Evolutionary conservation across 1,140 invertebrate genomes (phyloP).

Genomic region (Drosophila mojavensis): DNA sequence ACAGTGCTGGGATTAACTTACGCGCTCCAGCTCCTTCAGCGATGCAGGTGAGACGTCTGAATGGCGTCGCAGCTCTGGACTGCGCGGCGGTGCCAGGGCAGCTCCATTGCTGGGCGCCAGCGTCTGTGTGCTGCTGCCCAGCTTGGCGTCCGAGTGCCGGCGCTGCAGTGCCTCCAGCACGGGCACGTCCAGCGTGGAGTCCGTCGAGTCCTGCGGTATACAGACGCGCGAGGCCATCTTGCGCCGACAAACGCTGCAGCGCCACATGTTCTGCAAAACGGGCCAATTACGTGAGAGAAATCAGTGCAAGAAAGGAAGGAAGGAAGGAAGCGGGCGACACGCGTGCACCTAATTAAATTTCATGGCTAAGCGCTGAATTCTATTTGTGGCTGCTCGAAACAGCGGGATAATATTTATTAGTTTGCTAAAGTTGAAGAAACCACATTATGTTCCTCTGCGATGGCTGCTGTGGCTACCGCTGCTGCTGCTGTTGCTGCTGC

Average conservation of each 20-base stretch:
- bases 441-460: slow-evolving; percentile 34
- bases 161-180: slow-evolving; percentile 90
- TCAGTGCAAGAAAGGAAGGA: slow-evolving; percentile 27
- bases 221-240: slow-evolving; percentile 90
- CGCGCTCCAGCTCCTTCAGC: slow-evolving; percentile 93
- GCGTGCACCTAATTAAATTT: slow-evolving; percentile 64
- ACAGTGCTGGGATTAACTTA: slow-evolving; percentile 81
- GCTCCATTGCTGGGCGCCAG: slow-evolving; percentile 84
- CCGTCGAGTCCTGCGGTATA: slow-evolving; percentile 90
- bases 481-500: slow-evolving; percentile 11
- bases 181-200: slow-evolving; percentile 91
- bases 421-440: slow-evolving; percentile 40
- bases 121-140: slow-evolving; percentile 85
- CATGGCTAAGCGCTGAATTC: slow-evolving; percentile 45
- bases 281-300: slow-evolving; percentile 18
- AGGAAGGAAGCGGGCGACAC: slow-evolving; percentile 20
- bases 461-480: slow-evolving; percentile 9
- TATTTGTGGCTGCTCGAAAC: slow-evolving; percentile 52
- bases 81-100: slow-evolving; percentile 89
- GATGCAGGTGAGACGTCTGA: slow-evolving; percentile 93
- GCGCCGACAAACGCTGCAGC: slow-evolving; percentile 91
- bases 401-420: slow-evolving; percentile 57
- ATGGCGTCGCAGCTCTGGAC: slow-evolving; percentile 90
- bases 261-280: slow-evolving; percentile 88
- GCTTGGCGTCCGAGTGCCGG: slow-evolving; percentile 91